Conservation (phyloP, 2,888 invertebrate genomes). For the Clistopyga incitator region DNA sequence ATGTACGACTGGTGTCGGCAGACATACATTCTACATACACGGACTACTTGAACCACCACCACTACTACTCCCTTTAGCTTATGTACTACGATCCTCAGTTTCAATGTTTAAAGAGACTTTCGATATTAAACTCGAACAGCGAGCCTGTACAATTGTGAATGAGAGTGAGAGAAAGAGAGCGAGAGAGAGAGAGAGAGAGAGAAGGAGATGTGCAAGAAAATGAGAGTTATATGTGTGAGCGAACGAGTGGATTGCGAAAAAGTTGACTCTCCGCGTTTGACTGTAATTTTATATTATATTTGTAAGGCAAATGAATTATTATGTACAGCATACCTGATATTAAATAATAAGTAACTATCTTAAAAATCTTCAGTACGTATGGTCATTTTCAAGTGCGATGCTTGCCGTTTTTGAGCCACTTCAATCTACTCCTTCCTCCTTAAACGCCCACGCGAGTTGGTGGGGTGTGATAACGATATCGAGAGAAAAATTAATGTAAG, state of each 20-base stretch:
- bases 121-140: constrained; percentile 58
- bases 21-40: constrained; percentile 39
- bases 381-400: neutral
- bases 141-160: constrained; percentile 72
- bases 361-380: constrained; percentile 69
- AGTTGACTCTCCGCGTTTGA: constrained; percentile 80
- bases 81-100: constrained; percentile 42
- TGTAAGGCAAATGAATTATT: constrained; percentile 82
- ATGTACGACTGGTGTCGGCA: constrained; percentile 56
- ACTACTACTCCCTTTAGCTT: neutral
- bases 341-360: constrained; percentile 82
- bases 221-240: constrained; percentile 64
- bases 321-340: constrained; percentile 83
- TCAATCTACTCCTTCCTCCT: neutral
- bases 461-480: neutral
- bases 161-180: constrained; percentile 54
- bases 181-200: constrained; percentile 46
- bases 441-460: neutral
- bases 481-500: constrained; percentile 6
- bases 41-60: constrained; percentile 13
- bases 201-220: constrained; percentile 30
- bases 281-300: constrained; percentile 84
- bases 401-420: neutral
- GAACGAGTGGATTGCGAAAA: constrained; percentile 69
- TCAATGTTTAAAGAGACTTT: constrained; percentile 52